Evolutionary conservation across 2,113 vertebrate species (phyloP).

Genomic region (Neogale vison): DNA sequence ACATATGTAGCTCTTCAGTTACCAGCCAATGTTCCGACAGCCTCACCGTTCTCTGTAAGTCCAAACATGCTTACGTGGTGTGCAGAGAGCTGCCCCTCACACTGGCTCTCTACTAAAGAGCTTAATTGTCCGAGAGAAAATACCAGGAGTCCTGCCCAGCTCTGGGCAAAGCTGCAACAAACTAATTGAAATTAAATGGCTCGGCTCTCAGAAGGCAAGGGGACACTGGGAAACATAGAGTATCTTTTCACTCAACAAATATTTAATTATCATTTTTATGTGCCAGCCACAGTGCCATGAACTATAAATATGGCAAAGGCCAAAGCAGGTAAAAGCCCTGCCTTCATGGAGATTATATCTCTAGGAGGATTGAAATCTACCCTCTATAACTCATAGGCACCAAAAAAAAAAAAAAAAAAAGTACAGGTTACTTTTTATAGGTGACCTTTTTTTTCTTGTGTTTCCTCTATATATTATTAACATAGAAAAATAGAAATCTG

Average conservation of each 20-base stretch:
- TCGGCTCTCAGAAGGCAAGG: neutral
- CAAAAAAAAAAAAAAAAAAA: neutral
- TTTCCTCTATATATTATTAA: neutral
- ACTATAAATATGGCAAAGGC: neutral
- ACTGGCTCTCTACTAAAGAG: slow-evolving; percentile 70
- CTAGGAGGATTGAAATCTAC: neutral
- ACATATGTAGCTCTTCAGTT: slow-evolving; percentile 69
- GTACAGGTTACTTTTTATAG: neutral
- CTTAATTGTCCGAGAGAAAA: slow-evolving; percentile 76
- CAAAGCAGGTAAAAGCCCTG: neutral
- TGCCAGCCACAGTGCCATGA: neutral
- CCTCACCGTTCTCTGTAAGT: neutral
- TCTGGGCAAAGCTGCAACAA: slow-evolving; percentile 76
- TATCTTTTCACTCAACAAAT: neutral
- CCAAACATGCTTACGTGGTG: neutral
- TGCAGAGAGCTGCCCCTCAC: slow-evolving; percentile 56
- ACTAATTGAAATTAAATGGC: slow-evolving; percentile 82
- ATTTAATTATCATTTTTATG: slow-evolving; percentile 2
- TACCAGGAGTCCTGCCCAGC: slow-evolving; percentile 67
- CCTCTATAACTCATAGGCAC: neutral
- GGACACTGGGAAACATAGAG: neutral
- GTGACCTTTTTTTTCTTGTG: neutral
- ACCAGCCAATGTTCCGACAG: slow-evolving; percentile 19
- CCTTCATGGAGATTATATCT: neutral
- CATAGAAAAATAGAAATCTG: neutral